Evolutionary conservation across 2,888 invertebrate genomes (phyloP).

Genomic region (Machimus atricapillus): DNA sequence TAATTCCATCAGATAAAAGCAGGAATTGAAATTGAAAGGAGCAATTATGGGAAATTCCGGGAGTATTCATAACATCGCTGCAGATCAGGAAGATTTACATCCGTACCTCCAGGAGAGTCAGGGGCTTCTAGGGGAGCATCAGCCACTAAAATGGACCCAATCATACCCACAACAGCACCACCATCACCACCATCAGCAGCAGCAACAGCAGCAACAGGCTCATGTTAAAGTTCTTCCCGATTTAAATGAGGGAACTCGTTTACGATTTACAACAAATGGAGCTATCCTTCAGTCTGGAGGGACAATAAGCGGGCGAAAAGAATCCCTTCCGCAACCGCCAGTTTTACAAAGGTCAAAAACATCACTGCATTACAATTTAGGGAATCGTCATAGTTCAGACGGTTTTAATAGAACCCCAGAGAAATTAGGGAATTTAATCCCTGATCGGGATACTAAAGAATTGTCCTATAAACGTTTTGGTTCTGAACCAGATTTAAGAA

Average conservation of each 20-base stretch:
- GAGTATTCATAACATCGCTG: slow-evolving; percentile 53
- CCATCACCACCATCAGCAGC: slow-evolving; percentile 10
- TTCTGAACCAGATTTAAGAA: slow-evolving; percentile 75
- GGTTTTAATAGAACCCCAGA: neutral
- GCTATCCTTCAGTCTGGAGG: slow-evolving; percentile 83
- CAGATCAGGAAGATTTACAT: slow-evolving; percentile 33
- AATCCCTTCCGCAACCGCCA: slow-evolving; percentile 39
- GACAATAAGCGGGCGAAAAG: slow-evolving; percentile 76
- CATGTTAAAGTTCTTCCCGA: slow-evolving; percentile 73
- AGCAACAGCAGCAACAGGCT: slow-evolving; percentile 23
- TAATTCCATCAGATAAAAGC: too few relatives aligned
- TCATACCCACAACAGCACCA: slow-evolving; percentile 38
- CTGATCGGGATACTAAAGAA: neutral
- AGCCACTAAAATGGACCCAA: slow-evolving; percentile 41
- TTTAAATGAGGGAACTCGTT: slow-evolving; percentile 66
- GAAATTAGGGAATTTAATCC: neutral
- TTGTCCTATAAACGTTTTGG: slow-evolving; percentile 68
- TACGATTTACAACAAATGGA: slow-evolving; percentile 83
- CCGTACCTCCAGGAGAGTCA: slow-evolving; percentile 50
- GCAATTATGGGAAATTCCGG: slow-evolving; percentile 56
- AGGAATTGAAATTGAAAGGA: neutral
- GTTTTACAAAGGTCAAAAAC: slow-evolving; percentile 51
- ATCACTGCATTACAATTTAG: slow-evolving; percentile 43
- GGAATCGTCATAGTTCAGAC: neutral
- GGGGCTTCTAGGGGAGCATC: slow-evolving; percentile 50